Evolutionary conservation across 2,113 vertebrate genomes (phyloP), one percentile per base, ranked within the genome.

Genomic region (Forbesichthys agassizii): DNA sequence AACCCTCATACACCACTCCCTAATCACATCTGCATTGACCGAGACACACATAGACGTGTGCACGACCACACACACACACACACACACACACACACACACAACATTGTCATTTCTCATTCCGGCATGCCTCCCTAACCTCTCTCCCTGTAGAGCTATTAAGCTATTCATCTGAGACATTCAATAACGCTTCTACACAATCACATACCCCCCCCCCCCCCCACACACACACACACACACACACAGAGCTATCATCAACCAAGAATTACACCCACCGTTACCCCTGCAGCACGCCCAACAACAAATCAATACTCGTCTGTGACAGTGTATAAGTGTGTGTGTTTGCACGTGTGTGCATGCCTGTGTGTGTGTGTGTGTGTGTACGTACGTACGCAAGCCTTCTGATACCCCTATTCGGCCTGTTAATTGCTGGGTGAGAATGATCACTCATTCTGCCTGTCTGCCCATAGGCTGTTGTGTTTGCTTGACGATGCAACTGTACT

Each of bases 231-330:
- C 52, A 48, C 51, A 64, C 27, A 66, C 62, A 27, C 69, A 76
- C 48, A 83, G 64, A 77, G 63, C 80, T 82, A 88, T 87, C 84
- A 86, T 90, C 82, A 89, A 86, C 76, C 83, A 83, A 82, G 77
- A 90, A 90, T 91, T 88, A 90, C 84, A 89, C 87, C 80, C 85
- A 77, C 82, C 55, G 79, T 88, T 91, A 86, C 85, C 88, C 82
- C 83, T 78, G 74, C 78, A 82, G 80, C 83, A 82, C 59, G 20
- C 75, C 80, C 80, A 66, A 75, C 75, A 63, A 70, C 75, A 73
- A 82, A 88, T 91, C 86, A 86, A 90, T 90, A 87, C 51, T 77
- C 66, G 62, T 77, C 75, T 61, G 54, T 60, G n/a, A 11, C 51
- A 51, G 69, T 57, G 64, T 61, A 55, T 42, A 14, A 33, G 48